Percentiles rank a stretch among this genome's conserved stretches.
Conservation (phyloP, 2,888 invertebrate genomes). For the Macrophya annulata region DNA sequence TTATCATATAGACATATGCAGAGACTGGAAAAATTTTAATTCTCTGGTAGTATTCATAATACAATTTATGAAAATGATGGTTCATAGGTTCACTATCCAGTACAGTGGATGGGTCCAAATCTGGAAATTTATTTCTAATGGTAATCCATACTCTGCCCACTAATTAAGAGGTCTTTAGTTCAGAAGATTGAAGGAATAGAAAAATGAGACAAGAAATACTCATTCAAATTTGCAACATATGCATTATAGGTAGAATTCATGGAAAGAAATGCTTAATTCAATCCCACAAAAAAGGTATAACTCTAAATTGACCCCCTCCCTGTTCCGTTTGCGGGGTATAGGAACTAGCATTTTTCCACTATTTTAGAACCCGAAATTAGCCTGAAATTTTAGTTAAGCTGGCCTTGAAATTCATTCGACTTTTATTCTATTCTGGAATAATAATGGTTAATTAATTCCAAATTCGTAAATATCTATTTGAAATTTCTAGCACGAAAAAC, state of each 20-base stretch:
- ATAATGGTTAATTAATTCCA: not conserved
- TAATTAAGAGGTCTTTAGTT: not conserved
- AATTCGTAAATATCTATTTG: not conserved
- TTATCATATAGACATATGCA: not conserved
- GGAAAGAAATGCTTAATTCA: not conserved
- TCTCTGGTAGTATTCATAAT: not conserved
- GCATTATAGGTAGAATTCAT: not conserved
- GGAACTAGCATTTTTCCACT: not conserved
- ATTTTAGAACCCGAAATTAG: too few relatives aligned
- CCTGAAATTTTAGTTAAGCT: not conserved
- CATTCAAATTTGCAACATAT: not conserved
- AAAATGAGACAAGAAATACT: not conserved
- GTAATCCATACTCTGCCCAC: not conserved
- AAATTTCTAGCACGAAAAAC: not conserved
- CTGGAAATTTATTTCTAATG: not conserved
- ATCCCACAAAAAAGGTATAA: not conserved
- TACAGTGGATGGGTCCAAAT: not conserved
- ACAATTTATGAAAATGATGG: not conserved
- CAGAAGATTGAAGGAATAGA: not conserved
- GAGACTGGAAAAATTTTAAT: not conserved
- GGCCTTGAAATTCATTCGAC: not conserved
- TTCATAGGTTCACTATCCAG: not conserved
- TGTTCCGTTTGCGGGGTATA: not conserved
- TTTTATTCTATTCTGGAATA: not conserved
- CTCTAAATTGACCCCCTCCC: not conserved